Evolutionary conservation across 2,113 vertebrate species (phyloP).

Genomic region (Grantiella picta): DNA sequence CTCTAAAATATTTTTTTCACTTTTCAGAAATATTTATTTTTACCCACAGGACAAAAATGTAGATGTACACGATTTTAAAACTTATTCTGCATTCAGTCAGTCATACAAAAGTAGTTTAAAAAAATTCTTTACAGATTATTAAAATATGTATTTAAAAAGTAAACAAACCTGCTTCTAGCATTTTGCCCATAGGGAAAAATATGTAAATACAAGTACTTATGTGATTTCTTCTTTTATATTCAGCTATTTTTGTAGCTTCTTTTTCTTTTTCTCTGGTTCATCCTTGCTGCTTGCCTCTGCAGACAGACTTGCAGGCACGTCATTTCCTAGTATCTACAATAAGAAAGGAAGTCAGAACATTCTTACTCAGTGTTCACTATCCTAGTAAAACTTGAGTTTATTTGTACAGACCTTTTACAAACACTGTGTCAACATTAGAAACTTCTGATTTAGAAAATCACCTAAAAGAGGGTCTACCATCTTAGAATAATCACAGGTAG

Average conservation of each 20-base stretch:
- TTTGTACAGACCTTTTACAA: background rate
- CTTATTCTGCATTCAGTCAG: background rate
- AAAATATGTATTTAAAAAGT: slow-evolving; percentile 51
- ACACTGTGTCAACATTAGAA: background rate
- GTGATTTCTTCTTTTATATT: background rate
- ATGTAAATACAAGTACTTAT: background rate
- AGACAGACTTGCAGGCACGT: slow-evolving; percentile 2
- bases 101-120: background rate
- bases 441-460: background rate
- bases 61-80: background rate
- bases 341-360: background rate
- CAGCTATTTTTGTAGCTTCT: slow-evolving; percentile 77
- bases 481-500: background rate
- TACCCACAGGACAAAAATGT: background rate
- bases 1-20: background rate
- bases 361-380: background rate
- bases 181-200: slow-evolving; percentile 1
- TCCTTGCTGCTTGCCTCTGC: slow-evolving; percentile 23
- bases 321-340: slow-evolving; percentile 81
- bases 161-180: background rate
- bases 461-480: background rate
- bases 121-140: slow-evolving; percentile 30
- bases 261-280: slow-evolving; percentile 84
- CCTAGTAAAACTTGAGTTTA: background rate
- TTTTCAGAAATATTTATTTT: slow-evolving; percentile 24